Conservation (phyloP, 2,888 invertebrate species). For the Lomographa bimaculata region DNA sequence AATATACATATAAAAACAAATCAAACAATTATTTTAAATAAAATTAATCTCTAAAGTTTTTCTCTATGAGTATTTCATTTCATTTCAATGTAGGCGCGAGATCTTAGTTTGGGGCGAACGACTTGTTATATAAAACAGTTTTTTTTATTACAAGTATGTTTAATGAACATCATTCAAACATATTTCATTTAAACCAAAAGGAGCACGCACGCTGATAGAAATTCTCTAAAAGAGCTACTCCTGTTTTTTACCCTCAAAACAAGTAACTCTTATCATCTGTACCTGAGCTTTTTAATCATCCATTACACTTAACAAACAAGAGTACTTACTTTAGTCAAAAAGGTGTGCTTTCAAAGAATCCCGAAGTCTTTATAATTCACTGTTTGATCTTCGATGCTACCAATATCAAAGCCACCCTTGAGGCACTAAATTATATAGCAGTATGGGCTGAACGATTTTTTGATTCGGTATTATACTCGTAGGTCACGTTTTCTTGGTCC, state of each 20-base stretch:
- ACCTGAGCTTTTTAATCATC: constrained; percentile 35
- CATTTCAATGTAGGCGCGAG: no score
- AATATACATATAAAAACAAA: no score
- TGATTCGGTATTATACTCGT: not conserved
- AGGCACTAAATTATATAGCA: constrained; percentile 32
- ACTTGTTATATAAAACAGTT: no score
- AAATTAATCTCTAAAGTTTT: no score
- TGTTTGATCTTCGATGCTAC: constrained; percentile 67
- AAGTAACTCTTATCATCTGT: constrained; percentile 13
- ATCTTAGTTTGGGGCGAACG: no score
- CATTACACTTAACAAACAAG: constrained; percentile 31
- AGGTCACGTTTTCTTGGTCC: not conserved
- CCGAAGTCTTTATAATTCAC: constrained; percentile 53
- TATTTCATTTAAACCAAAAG: no score
- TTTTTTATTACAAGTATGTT: no score
- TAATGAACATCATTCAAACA: no score
- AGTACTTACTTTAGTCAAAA: constrained; percentile 34
- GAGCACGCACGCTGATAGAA: no score
- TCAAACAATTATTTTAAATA: no score
- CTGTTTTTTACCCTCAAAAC: not conserved
- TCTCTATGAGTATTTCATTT: no score
- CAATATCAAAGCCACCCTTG: constrained; percentile 64
- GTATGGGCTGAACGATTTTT: constrained; percentile 13
- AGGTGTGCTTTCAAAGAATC: constrained; percentile 38
- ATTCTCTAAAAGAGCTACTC: no score